phyloP scores from a whole-genome alignment of 2,888 invertebrate genomes.

The Lasioglossum villosulum region DNA sequence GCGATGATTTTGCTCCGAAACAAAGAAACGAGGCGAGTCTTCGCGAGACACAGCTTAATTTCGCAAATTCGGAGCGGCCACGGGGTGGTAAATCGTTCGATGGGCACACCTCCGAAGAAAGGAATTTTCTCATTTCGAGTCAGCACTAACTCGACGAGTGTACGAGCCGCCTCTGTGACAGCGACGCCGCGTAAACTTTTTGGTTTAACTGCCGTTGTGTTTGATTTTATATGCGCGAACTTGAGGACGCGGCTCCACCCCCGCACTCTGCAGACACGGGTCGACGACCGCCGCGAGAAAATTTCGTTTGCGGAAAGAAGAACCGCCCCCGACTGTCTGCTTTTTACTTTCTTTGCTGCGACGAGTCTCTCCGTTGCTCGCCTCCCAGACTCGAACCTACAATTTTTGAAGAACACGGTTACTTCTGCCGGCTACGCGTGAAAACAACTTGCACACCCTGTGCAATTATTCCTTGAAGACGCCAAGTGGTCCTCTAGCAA shows the following conservation, averaged over 20 bases:
- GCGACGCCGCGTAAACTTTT: slow-evolving; percentile 63
- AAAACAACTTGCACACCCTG: background rate
- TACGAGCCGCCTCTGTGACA: slow-evolving; percentile 55
- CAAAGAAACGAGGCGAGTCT: background rate
- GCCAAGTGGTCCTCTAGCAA: background rate
- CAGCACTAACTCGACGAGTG: slow-evolving; percentile 54
- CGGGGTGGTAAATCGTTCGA: slow-evolving; percentile 36
- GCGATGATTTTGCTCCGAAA: background rate
- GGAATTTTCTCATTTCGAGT: slow-evolving; percentile 69
- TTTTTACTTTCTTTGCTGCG: background rate
- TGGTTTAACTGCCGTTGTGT: slow-evolving; percentile 56
- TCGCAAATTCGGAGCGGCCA: background rate
- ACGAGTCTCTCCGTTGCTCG: background rate
- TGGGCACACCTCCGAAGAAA: slow-evolving; percentile 45
- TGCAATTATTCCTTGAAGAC: background rate
- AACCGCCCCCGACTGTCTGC: background rate
- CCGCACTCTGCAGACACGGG: slow-evolving; percentile 11
- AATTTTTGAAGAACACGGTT: slow-evolving; percentile 6
- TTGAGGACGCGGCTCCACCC: slow-evolving; percentile 32
- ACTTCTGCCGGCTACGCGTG: background rate
- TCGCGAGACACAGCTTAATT: slow-evolving; percentile 43
- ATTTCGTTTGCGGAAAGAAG: slow-evolving; percentile 49
- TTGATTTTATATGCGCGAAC: slow-evolving; percentile 61
- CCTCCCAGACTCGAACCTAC: background rate
- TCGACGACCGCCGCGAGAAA: slow-evolving; percentile 53